Evolutionary conservation across 2,113 vertebrate species (phyloP).

Genomic region (Brachyistius frenatus): DNA sequence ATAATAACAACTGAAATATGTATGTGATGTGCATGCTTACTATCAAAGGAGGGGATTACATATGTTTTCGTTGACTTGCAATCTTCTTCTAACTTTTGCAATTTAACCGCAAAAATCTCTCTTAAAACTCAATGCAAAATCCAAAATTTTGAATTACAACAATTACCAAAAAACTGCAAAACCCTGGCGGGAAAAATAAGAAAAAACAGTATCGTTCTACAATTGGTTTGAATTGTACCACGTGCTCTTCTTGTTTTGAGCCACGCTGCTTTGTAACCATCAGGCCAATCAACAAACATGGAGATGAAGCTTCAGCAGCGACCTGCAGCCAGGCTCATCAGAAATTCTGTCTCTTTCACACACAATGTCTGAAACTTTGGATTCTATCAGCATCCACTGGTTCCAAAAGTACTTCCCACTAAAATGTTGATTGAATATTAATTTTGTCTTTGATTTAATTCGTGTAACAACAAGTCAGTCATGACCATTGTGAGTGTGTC

Average conservation of each 20-base stretch:
- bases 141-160: too few species aligned
- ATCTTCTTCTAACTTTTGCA: too few species aligned
- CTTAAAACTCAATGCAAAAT: too few species aligned
- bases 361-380: slow-evolving; percentile 23
- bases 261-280: background rate
- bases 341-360: slow-evolving; percentile 1
- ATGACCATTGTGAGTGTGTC: slow-evolving; percentile 42
- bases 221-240: too few species aligned
- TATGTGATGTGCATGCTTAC: too few species aligned
- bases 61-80: too few species aligned
- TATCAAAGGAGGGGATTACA: too few species aligned
- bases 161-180: too few species aligned
- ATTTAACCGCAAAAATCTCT: too few species aligned
- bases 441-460: slow-evolving; percentile 45
- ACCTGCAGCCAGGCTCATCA: background rate
- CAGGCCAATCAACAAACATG: background rate
- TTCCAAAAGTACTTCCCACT: slow-evolving; percentile 2
- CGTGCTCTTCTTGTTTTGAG: background rate
- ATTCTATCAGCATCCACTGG: slow-evolving; percentile 13
- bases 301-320: background rate
- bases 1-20: too few species aligned
- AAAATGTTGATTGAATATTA: slow-evolving; percentile 4
- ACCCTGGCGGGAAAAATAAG: too few species aligned
- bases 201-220: too few species aligned
- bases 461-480: slow-evolving; percentile 7